Base-by-base conservation (phyloP, 2,888 invertebrate genomes). In the Cheilosia soror region DNA sequence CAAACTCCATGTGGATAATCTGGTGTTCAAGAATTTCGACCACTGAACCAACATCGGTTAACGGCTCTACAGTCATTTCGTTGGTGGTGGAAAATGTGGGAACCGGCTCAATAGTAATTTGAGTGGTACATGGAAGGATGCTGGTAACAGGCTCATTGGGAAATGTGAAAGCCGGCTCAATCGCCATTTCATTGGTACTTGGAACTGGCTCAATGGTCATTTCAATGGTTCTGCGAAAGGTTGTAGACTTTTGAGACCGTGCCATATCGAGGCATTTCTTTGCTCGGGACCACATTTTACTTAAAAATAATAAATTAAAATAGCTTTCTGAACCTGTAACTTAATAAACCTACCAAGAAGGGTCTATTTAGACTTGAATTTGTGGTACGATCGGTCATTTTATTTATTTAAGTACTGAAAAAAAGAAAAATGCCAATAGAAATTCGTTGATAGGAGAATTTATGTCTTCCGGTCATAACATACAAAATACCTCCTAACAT, bases 301-400 rank as follows among this genome's bases (percentile, higher is more conserved):
- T 55, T 55, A 31, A 31, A 55, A 55, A 55, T 55, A 33, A 33
- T 55, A 15, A 55, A 33, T 55, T 55, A 55, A 55, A 55, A 15
- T 1, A 31, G 33, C 33, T n/a, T 55, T 55, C 33, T 29, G 2
- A 55, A 33, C 7, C 47, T 20, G 20, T 20, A 20, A 20, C 20
- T 20, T 20, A 20, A 20, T 1, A 20, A 20, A 20, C 20, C 20
- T 20, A 20, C 20, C 20, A 20, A 20, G 20, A 20, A 20, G 13
- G 42, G 42, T 42, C 5, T 42, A 42, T 5, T 42, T 42, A 42
- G 42, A 42, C 42, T 4, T 42, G 11, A 42, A 42, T 11, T 42
- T 13, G 42, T 42, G 42, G 42, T 42, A 42, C 42, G 13, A 9
- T 42, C 42, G 42, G 42, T 42, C 2, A 42, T 20, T 42, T 42